A percentile compares a stretch with the other conserved stretches of the same genome.
These are phyloP conservation scores for Sweltsa coloradensis DNA, from an alignment of 1,140 invertebrate species.

Conservation along the genomic window DNA sequence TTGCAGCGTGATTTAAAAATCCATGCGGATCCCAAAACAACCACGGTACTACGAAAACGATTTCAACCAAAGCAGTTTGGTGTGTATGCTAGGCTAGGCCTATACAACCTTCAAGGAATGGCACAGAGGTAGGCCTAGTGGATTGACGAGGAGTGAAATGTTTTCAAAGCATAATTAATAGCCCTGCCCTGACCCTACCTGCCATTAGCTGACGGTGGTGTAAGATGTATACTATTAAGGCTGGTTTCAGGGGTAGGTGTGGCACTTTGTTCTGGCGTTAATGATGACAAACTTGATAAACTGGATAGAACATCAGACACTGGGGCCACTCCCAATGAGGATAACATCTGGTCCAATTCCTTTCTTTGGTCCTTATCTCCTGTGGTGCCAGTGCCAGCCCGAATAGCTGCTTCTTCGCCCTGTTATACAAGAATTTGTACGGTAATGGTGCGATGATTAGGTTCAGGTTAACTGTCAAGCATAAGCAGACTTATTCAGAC, in stretches of 20 bases:
- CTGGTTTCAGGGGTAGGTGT: slow-evolving; percentile 71
- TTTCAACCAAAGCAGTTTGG: no score
- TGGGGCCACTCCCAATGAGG: slow-evolving; percentile 70
- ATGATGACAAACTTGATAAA: slow-evolving; percentile 68
- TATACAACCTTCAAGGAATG: no score
- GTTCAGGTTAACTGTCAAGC: neutral
- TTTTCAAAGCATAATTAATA: no score
- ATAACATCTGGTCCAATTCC: slow-evolving; percentile 74
- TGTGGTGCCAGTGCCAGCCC: slow-evolving; percentile 34
- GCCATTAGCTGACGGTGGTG: no score
- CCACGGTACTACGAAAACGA: no score
- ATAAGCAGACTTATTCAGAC: no score
- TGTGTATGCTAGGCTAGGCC: no score
- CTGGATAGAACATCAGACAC: slow-evolving; percentile 74
- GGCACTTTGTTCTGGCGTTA: slow-evolving; percentile 58
- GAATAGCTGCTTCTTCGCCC: slow-evolving; percentile 58
- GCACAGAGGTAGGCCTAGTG: no score
- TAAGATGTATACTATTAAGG: slow-evolving; percentile 42
- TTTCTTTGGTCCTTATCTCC: slow-evolving; percentile 52
- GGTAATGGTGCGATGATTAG: neutral
- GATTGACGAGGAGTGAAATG: no score
- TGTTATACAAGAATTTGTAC: slow-evolving; percentile 18
- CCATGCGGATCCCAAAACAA: no score
- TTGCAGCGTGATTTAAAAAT: no score
- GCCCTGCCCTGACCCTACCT: no score